These are phyloP conservation scores for Miniopterus natalensis DNA, from an alignment of 2,113 vertebrate genomes.

Conservation along the genomic window DNA sequence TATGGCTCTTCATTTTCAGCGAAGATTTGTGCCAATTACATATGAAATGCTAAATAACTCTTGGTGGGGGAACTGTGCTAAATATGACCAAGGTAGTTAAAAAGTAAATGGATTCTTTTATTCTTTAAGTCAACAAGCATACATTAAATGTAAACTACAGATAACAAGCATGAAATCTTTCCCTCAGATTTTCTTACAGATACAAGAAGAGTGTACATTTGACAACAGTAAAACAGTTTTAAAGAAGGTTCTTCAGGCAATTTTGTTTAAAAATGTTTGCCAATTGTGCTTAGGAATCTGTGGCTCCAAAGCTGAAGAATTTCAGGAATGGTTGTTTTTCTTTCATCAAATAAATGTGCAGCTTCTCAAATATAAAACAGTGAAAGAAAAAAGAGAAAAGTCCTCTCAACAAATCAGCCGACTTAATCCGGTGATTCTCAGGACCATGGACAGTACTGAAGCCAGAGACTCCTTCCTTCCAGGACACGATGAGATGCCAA, in stretches of 20 bases:
- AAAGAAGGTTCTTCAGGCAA: slow-evolving; percentile 18
- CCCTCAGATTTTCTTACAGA: background rate
- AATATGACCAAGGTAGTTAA: background rate
- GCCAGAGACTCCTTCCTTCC: background rate
- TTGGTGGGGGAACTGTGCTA: background rate
- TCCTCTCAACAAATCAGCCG: background rate
- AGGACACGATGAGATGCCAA: background rate
- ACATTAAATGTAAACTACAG: background rate
- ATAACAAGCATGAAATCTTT: background rate
- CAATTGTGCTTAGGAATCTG: background rate
- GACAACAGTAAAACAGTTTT: background rate
- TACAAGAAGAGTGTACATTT: background rate
- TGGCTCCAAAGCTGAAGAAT: background rate
- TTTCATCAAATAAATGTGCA: background rate
- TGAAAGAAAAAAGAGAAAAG: background rate
- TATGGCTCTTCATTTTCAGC: background rate
- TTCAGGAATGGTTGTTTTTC: background rate
- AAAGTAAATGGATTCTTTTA: background rate
- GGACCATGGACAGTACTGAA: background rate
- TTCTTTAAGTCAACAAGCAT: background rate
- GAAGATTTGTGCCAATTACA: background rate
- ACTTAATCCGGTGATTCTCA: background rate
- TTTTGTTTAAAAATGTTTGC: background rate
- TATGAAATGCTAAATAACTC: slow-evolving; percentile 24
- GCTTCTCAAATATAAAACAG: background rate